Conservation (phyloP, 2,797 vertebrate species). For the Scomberomorus guttatus region DNA sequence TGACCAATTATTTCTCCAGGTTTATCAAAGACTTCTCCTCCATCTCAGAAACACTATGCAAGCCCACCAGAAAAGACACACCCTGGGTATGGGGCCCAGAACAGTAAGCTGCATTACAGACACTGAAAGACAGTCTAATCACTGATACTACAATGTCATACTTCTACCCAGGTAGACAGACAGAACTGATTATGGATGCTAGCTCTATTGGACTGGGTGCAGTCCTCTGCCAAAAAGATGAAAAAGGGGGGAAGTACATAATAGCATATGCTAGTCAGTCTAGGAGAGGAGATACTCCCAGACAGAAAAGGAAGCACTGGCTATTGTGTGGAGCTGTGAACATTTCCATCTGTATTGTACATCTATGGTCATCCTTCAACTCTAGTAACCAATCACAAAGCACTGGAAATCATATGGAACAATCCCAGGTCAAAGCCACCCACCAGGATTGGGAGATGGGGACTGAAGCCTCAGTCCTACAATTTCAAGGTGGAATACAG, state of each 20-base stretch:
- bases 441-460: conserved; percentile 51
- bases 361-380: conserved; percentile 49
- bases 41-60: conserved; percentile 30
- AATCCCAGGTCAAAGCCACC: conserved; percentile 55
- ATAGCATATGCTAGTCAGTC: conserved; percentile 36
- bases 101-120: conserved; percentile 9
- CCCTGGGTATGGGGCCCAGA: conserved; percentile 28
- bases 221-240: conserved; percentile 38
- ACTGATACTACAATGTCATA: conserved; percentile 42
- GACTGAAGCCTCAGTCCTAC: conserved; percentile 48
- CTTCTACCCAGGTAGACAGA: conserved; percentile 31
- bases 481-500: conserved; percentile 32
- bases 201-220: conserved; percentile 33
- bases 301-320: conserved; percentile 46
- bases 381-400: conserved; percentile 56
- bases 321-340: conserved; percentile 59
- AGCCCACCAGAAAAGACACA: conserved; percentile 34
- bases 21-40: conserved; percentile 50
- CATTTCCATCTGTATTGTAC: conserved; percentile 58
- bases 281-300: conserved; percentile 45
- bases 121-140: conserved; percentile 19
- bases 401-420: conserved; percentile 53
- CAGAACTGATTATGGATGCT: conserved; percentile 46
- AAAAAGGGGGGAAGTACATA: conserved; percentile 6
- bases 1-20: conserved; percentile 44